Evolutionary conservation across 2,888 invertebrate species (phyloP).

Genomic region (Nomada lathburiana): DNA sequence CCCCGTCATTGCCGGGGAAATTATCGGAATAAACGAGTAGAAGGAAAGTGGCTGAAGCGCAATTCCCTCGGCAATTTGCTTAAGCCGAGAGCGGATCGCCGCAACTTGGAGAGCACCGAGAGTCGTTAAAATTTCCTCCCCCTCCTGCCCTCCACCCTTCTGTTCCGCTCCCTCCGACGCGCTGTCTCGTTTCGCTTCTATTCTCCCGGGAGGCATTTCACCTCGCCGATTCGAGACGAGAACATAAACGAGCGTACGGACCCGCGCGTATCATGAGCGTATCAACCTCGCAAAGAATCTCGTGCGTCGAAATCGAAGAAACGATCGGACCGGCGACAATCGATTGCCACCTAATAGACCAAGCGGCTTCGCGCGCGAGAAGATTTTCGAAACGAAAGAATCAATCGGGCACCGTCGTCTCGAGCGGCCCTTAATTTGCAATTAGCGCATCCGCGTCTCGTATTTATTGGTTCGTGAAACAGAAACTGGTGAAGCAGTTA

Average conservation of each 20-base stretch:
- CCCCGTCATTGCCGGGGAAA: slow-evolving; percentile 58
- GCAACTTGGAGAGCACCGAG: slow-evolving; percentile 67
- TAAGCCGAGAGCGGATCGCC: slow-evolving; percentile 70
- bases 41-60: slow-evolving; percentile 67
- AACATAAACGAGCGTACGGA: slow-evolving; percentile 57
- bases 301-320: neutral
- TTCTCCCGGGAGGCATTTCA: slow-evolving; percentile 54
- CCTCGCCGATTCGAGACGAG: slow-evolving; percentile 56
- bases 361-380: slow-evolving; percentile 27
- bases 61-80: slow-evolving; percentile 72
- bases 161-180: neutral
- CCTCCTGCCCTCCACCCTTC: neutral
- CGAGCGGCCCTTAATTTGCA: slow-evolving; percentile 37
- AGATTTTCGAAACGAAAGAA: slow-evolving; percentile 29
- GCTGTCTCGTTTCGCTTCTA: slow-evolving; percentile 7
- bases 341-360: slow-evolving; percentile 24
- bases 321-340: slow-evolving; percentile 1
- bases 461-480: slow-evolving; percentile 42
- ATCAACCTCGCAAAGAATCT: slow-evolving; percentile 22
- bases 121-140: slow-evolving; percentile 69
- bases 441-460: slow-evolving; percentile 35
- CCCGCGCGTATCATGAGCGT: slow-evolving; percentile 54
- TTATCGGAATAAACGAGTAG: slow-evolving; percentile 69
- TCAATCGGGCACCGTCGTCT: neutral
- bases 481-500: slow-evolving; percentile 13